Evolutionary conservation across 2,797 vertebrate species (phyloP), one percentile per base, ranked within the genome.

Genomic region (Bradypus variegatus): DNA sequence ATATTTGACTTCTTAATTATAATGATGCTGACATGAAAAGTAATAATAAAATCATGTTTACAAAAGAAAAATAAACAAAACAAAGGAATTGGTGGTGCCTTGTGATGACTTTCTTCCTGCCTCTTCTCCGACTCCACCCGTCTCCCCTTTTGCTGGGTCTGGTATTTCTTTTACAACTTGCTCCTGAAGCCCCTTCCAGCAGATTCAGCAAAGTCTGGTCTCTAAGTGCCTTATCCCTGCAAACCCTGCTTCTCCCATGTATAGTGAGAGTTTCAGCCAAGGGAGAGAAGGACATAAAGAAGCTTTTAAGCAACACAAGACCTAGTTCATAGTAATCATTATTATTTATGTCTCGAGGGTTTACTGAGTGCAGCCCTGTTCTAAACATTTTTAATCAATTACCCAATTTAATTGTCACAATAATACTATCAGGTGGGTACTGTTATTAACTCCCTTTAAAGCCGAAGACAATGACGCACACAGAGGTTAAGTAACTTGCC

Each of bases 1-100:
- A 14, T 64, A 87, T 70, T 90, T 93, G 69, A 80, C 41, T 92
- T 89, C 50, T 55, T 90, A 86, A 53, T 89, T 79, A 82, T 45
- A 88, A 88, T 88, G 29, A 88, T 84, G 15, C 8, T 60, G 84
- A 80, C 38, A 48, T 86, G 55, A 85, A 92, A 83, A 93, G 90
- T 62, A 88, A 83, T 76, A 91, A 48, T 60, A 86, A 88, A 90
- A 72, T 88, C 55, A 73, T 70, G 77, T 70, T 91, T 91, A 23
- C 31, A 86, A 90, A 90, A 79, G 25, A 9, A 84, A 80, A 58
- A 14, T 60, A n/a, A 75, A 65, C 9, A 77, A 29, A 75, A 79
- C 79, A 79, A 87, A 89, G 69, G 27, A 64, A 85, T 6, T 7
- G 3, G 33, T 69, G 36, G 75, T n/a, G 58, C 18, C 31, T 64